Base-by-base conservation (phyloP, 2,113 vertebrate species). In the Todiramphus chloris region DNA sequence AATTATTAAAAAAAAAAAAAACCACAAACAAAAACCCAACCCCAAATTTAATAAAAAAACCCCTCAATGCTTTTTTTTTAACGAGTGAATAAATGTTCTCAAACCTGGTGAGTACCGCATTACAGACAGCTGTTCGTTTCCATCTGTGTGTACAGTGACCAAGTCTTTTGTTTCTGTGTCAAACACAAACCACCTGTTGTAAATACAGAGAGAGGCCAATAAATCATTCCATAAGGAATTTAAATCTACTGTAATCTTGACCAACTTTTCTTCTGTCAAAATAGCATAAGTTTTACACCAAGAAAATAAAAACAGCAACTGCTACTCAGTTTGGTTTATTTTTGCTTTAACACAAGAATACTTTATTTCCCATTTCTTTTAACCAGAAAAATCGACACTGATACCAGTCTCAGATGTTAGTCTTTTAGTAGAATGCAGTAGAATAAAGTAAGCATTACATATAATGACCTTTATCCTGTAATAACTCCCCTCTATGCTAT, bases 91-190 rank as follows among this genome's bases (percentile, higher is more conserved):
- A 80, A 94, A n/a, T 1, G 9, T 56, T 58, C 19, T 43, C 98
- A 94, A 72, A 99, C 99, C 99, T 98, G 99, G 99, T 17, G 99
- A 98, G 83, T 98, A 99, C 77, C 98, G 98, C 98, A 99, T 99
- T 43, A 99, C 99, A 4, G 99, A 99, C 91, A 99, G 99, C 98
- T 99, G 99, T 60, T 99, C 99, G 0, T 99, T 99, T 48, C 99
- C 99, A 94, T 99, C 99, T 68, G 99, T 99, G 98, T 99, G 99
- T 73, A 99, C 98, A 2, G 99, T 99, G 96, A 99, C 99, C 94
- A 99, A 96, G 97, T 99, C 99, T 97, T 99, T 99, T 18, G 99
- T 99, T 95, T 99, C 99, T 2, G 99, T 99, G 97, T 99, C 99
- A 95, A 99, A 98, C 70, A 99, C 99, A 97, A 99, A 98, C 99